Percentiles rank a stretch among this genome's conserved stretches.
Evolutionary conservation across 2,797 vertebrate genomes (phyloP).

Genomic region (Periophthalmus magnuspinnatus): DNA sequence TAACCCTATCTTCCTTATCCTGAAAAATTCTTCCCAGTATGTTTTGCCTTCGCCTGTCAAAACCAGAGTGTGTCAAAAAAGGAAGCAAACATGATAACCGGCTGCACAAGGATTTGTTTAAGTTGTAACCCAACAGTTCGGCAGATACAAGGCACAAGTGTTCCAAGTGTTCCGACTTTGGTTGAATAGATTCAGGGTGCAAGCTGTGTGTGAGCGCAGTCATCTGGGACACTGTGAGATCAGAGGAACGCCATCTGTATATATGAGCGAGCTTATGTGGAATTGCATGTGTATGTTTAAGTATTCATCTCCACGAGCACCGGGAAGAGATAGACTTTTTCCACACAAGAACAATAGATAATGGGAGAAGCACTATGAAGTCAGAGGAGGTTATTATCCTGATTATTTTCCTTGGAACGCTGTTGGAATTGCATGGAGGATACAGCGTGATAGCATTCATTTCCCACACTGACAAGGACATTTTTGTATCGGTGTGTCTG

Average conservation of each 20-base stretch:
- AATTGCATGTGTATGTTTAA: constrained; percentile 61
- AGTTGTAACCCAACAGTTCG: constrained; percentile 12
- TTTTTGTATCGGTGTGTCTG: not conserved
- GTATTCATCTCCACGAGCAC: constrained; percentile 50
- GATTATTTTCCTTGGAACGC: constrained; percentile 15
- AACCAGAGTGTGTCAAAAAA: constrained; percentile 16
- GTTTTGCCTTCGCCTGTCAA: constrained; percentile 40
- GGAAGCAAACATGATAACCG: constrained; percentile 28
- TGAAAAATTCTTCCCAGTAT: constrained; percentile 11
- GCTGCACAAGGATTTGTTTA: constrained; percentile 19
- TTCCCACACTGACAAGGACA: not conserved
- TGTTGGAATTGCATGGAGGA: constrained; percentile 46
- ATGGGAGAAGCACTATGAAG: constrained; percentile 46
- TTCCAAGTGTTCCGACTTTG: constrained; percentile 36
- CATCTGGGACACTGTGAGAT: constrained; percentile 56
- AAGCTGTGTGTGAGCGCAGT: constrained; percentile 51
- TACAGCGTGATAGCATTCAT: constrained; percentile 7
- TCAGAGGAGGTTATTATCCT: constrained; percentile 60
- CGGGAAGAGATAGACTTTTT: constrained; percentile 50
- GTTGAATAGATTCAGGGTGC: constrained; percentile 25
- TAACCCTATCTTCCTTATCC: constrained; percentile 9
- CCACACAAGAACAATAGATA: constrained; percentile 61
- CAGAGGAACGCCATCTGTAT: constrained; percentile 65
- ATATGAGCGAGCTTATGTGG: constrained; percentile 61
- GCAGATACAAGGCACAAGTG: constrained; percentile 19